Percentiles rank a stretch among this genome's conserved stretches.
phyloP scores from a whole-genome alignment of 2,113 vertebrate genomes.

The Bubo scandiacus region DNA sequence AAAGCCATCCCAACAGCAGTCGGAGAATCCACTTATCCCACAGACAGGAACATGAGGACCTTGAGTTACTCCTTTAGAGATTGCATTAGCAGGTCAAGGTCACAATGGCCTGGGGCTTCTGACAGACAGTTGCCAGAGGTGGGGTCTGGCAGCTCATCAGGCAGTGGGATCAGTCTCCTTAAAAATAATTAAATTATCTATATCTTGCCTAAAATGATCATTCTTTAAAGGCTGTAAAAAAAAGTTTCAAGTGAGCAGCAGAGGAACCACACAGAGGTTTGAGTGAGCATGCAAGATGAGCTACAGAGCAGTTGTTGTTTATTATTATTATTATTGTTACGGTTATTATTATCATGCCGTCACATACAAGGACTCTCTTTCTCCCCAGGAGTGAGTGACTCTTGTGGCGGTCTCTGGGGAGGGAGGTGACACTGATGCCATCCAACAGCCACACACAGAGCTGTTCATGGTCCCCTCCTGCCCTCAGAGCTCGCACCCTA shows the following conservation, averaged over 20 bases:
- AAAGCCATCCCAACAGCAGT: background rate
- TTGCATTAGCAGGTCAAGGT: constrained; percentile 5
- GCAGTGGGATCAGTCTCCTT: background rate
- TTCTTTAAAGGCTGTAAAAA: background rate
- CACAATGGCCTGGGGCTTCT: background rate
- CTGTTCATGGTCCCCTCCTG: background rate
- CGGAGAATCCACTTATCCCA: background rate
- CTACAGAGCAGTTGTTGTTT: background rate
- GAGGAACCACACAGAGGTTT: background rate
- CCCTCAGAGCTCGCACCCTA: background rate
- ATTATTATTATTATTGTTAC: background rate
- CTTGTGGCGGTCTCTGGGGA: background rate
- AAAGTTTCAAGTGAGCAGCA: background rate
- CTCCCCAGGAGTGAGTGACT: background rate
- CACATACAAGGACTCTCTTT: background rate
- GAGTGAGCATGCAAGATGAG: background rate
- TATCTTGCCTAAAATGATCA: background rate
- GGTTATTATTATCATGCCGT: background rate
- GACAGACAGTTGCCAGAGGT: background rate
- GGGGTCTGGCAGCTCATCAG: background rate
- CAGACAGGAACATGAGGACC: background rate
- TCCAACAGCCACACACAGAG: background rate
- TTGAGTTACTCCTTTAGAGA: background rate
- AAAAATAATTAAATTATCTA: background rate
- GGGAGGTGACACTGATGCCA: background rate